Evolutionary conservation across 2,113 vertebrate genomes (phyloP).

Genomic region (Sander vitreus): DNA sequence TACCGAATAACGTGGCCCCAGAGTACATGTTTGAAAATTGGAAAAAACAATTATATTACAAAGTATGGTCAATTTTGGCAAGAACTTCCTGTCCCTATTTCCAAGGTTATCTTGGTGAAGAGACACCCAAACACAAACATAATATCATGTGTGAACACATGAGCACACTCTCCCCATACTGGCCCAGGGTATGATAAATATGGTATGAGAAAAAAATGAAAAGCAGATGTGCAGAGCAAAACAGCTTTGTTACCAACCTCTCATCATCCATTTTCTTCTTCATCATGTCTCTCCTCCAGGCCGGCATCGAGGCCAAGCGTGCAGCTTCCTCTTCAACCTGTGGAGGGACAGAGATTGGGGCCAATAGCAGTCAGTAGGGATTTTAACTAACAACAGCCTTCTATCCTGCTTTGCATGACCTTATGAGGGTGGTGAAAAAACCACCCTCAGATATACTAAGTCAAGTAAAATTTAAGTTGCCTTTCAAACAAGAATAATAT

Average conservation of each 20-base stretch:
- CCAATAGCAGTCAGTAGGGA: conserved; percentile 42
- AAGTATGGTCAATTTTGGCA: not conserved
- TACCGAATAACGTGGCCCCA: not conserved
- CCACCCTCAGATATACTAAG: not conserved
- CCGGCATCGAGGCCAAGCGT: conserved; percentile 92
- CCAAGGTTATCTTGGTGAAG: not conserved
- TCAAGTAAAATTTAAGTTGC: not conserved
- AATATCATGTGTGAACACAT: not conserved
- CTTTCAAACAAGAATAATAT: not conserved
- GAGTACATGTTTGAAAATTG: no score
- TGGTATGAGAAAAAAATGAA: not conserved
- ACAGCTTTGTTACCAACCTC: conserved; percentile 85
- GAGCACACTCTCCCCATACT: not conserved
- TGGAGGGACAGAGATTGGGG: conserved; percentile 44
- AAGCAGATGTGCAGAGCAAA: not conserved
- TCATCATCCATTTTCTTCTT: conserved; percentile 97
- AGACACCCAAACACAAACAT: not conserved
- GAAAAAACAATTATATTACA: not conserved
- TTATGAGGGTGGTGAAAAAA: not conserved
- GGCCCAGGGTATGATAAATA: not conserved
- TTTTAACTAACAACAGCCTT: conserved; percentile 4
- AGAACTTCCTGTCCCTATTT: not conserved
- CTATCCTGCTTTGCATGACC: conserved; percentile 1
- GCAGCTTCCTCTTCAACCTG: conserved; percentile 92
- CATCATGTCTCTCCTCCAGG: conserved; percentile 97